Evolutionary conservation across 2,113 vertebrate species (phyloP), one percentile per base, ranked within the genome.

Genomic region (Ceuthmochares aereus): DNA sequence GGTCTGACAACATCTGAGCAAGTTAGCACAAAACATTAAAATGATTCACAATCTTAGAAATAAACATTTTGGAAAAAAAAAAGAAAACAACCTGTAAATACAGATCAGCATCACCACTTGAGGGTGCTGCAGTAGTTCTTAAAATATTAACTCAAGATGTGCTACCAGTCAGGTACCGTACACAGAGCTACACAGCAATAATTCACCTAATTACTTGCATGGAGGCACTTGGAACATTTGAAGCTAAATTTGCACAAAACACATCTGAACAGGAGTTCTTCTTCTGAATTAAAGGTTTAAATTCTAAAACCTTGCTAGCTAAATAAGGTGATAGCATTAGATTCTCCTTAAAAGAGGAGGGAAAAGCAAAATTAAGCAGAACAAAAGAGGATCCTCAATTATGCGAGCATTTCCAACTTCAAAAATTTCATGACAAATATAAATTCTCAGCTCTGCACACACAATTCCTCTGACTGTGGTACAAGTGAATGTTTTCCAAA

Each of bases 41-140:
- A 77, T 40, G 5, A 89, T 89, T 87, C 30, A 51, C 32, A 40
- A 26, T 1, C 7, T 29, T 17, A 32, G 59, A 59, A 74, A 62
- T 20, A 55, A 62, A 63, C 51, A 59, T 54, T 6, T 29, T 49
- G 1, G 19, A 26, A 62, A 45, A 30, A 59, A 54, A 37, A 10
- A 40, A 40, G 12, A 40, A 40, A 40, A 40, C 40, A 40, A 0
- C 26, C 18, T 45, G 36, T 47, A 87, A 81, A 75, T 68, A 47
- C 66, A 67, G 95, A 95, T 59, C 55, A 84, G 8, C 86, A 58
- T 82, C 29, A 77, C 98, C 98, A 92, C 98, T 93, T 74, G 97
- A 95, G 97, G 98, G 98, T 47, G 97, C 98, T 96, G 67, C 89
- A 92, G 97, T 94, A 95, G 92, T 84, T 97, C 94, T 64, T 92